Percentiles rank a stretch among this genome's conserved stretches.
phyloP scores from a whole-genome alignment of 2,113 vertebrate genomes.

The Dasyprocta punctata region DNA sequence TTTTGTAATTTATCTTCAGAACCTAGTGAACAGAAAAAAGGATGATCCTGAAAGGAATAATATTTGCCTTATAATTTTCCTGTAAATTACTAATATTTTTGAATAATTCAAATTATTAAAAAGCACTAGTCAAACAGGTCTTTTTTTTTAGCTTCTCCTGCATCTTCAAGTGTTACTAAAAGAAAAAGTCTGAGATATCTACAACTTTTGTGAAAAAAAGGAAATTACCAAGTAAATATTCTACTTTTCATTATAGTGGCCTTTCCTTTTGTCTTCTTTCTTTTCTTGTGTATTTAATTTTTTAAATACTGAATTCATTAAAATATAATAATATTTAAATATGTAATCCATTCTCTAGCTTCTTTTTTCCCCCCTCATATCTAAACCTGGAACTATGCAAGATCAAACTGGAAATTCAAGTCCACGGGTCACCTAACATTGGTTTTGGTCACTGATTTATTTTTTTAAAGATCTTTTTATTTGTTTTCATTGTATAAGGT shows the following conservation, averaged over 20 bases:
- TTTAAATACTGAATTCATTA: constrained; percentile 43
- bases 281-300: not conserved
- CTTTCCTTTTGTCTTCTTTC: not conserved
- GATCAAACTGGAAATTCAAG: constrained; percentile 5
- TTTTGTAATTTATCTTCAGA: not conserved
- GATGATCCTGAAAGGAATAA: not conserved
- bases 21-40: not conserved
- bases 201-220: not conserved
- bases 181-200: not conserved
- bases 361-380: not conserved
- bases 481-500: not conserved
- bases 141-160: not conserved
- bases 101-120: constrained; percentile 54
- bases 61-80: not conserved
- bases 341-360: not conserved
- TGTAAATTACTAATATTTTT: constrained; percentile 36
- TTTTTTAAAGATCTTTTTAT: not conserved
- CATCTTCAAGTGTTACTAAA: not conserved
- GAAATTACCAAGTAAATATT: constrained; percentile 9
- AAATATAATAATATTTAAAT: not conserved
- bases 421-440: not conserved
- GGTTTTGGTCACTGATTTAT: not conserved
- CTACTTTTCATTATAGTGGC: not conserved
- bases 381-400: not conserved
- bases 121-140: not conserved